A percentile compares a stretch with the other conserved stretches of the same genome.
phyloP scores from a whole-genome alignment of 2,113 vertebrate species.

The Bothrops jararaca region DNA sequence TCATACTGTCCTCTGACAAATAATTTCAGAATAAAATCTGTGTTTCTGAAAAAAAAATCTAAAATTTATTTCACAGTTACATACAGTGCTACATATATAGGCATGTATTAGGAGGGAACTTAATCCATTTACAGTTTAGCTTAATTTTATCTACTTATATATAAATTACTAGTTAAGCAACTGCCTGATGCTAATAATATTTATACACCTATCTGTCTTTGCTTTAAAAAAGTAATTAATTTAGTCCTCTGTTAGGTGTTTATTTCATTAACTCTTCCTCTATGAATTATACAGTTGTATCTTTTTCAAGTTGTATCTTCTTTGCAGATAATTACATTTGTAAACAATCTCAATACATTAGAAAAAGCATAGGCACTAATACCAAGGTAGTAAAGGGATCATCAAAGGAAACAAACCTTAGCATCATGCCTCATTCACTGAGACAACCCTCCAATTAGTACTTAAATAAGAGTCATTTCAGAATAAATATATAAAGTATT shows the following conservation, averaged over 20 bases:
- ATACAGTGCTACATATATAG: background rate
- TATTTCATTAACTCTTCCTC: background rate
- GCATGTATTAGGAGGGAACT: background rate
- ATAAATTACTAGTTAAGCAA: background rate
- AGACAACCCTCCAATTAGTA: conserved; percentile 26
- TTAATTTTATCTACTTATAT: background rate
- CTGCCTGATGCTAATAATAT: background rate
- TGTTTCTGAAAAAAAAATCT: conserved; percentile 36
- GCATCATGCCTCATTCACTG: conserved; percentile 20
- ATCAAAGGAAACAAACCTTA: conserved; percentile 34
- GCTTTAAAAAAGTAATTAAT: background rate
- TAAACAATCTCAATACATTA: conserved; percentile 62
- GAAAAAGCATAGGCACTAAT: conserved; percentile 39
- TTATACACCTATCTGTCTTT: background rate
- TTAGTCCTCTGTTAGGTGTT: background rate
- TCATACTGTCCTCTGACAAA: background rate
- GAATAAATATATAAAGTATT: background rate
- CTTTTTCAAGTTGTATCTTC: conserved; percentile 8
- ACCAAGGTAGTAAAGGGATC: conserved; percentile 12
- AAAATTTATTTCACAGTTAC: conserved; percentile 1
- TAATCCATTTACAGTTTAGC: background rate
- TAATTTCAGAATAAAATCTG: conserved; percentile 7
- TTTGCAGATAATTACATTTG: conserved; percentile 48
- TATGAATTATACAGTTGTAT: conserved; percentile 13
- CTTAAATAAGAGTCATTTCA: background rate